phyloP scores from a whole-genome alignment of 2,888 invertebrate species.

The Alsophila aescularia region DNA sequence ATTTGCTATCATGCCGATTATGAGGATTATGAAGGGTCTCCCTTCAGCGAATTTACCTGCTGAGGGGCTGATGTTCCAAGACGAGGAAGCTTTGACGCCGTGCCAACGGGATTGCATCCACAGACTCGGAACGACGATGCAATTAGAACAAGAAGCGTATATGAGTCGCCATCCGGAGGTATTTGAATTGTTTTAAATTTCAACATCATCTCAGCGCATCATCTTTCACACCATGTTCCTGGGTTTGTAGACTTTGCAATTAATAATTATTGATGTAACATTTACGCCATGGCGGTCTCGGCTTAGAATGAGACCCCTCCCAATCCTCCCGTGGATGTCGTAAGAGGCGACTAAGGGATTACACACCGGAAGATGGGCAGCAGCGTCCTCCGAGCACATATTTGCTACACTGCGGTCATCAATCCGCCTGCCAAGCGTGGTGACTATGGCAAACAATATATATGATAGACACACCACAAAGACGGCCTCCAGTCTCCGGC shows the following conservation, averaged over 20 bases:
- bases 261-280: too few relatives aligned
- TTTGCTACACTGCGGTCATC: too few relatives aligned
- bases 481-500: too few relatives aligned
- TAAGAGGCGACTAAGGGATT: too few relatives aligned
- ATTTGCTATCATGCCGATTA: conserved; percentile 52
- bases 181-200: conserved; percentile 35
- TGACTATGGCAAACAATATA: too few relatives aligned
- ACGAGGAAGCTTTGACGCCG: conserved; percentile 51
- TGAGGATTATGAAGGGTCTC: conserved; percentile 54
- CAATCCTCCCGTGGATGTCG: too few relatives aligned
- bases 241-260: neutral
- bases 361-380: too few relatives aligned
- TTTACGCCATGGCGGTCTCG: too few relatives aligned
- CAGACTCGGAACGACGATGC: conserved; percentile 59
- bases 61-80: conserved; percentile 60
- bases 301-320: too few relatives aligned
- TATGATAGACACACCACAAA: too few relatives aligned
- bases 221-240: neutral
- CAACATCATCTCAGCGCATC: neutral
- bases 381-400: too few relatives aligned
- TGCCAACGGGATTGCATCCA: conserved; percentile 60
- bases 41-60: conserved; percentile 49
- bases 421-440: too few relatives aligned
- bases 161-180: conserved; percentile 70
- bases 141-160: conserved; percentile 71